phyloP scores from a whole-genome alignment of 2,113 vertebrate species.

The Vidua chalybeata region DNA sequence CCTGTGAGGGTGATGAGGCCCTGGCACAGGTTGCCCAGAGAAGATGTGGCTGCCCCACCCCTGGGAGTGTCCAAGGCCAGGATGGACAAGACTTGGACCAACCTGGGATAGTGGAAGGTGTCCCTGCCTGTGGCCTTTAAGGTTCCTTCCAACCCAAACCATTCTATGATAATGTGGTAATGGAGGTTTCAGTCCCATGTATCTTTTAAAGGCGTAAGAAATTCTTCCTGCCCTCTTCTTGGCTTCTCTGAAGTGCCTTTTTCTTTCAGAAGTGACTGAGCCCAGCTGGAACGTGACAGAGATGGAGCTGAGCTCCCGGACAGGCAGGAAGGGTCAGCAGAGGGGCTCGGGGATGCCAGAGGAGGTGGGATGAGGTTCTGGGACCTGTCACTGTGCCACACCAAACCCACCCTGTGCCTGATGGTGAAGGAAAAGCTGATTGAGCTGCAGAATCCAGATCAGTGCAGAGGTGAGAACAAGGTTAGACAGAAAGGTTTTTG shows the following conservation, averaged over 20 bases:
- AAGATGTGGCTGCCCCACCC: neutral
- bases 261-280: neutral
- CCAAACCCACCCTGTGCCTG: neutral
- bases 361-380: neutral
- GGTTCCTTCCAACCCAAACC: neutral
- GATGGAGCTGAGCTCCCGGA: neutral
- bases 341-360: fast-evolving
- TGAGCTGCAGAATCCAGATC: neutral
- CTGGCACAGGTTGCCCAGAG: neutral
- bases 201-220: fast-evolving
- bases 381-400: fast-evolving
- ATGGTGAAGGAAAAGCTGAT: neutral
- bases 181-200: no score
- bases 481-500: neutral
- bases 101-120: neutral
- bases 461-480: neutral
- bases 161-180: neutral
- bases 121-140: neutral
- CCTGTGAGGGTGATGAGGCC: fast-evolving
- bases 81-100: fast-evolving
- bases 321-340: neutral
- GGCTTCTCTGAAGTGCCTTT: neutral
- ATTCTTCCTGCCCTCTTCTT: neutral
- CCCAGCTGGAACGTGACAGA: neutral
- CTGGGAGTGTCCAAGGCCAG: neutral